These are phyloP conservation scores for Phania funesta DNA, from an alignment of 2,888 invertebrate species.

Conservation along the genomic window DNA sequence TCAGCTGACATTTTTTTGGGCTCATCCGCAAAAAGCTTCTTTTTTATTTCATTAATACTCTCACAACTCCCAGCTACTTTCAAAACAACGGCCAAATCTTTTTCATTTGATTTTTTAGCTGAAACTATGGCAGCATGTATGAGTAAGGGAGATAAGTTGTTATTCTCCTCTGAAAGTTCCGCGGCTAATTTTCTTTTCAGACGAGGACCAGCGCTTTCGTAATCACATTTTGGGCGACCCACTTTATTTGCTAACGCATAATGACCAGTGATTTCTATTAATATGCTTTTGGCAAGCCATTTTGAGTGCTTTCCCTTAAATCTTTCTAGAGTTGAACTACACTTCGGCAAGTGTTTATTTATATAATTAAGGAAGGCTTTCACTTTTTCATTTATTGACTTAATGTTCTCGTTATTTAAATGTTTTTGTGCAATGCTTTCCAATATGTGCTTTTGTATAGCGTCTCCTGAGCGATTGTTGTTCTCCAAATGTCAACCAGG, in stretches of 20 bases:
- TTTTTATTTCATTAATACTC: slow-evolving; percentile 19
- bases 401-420: background rate
- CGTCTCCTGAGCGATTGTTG: slow-evolving; percentile 51
- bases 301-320: slow-evolving; percentile 38
- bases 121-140: slow-evolving; percentile 50
- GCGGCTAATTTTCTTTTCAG: slow-evolving; percentile 55
- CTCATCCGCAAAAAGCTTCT: slow-evolving; percentile 11
- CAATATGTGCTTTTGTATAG: slow-evolving; percentile 36
- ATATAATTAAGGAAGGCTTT: background rate
- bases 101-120: slow-evolving; percentile 50
- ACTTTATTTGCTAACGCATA: slow-evolving; percentile 34
- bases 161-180: slow-evolving; percentile 49
- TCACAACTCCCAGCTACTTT: slow-evolving; percentile 39
- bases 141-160: slow-evolving; percentile 35
- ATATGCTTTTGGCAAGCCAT: slow-evolving; percentile 22
- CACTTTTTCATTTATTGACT: slow-evolving; percentile 18
- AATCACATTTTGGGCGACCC: slow-evolving; percentile 56
- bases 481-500: slow-evolving; percentile 53
- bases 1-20: slow-evolving; percentile 24
- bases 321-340: slow-evolving; percentile 16
- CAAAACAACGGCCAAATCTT: slow-evolving; percentile 42
- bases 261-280: slow-evolving; percentile 38
- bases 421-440: slow-evolving; percentile 7
- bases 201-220: slow-evolving; percentile 49
- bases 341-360: slow-evolving; percentile 30